A percentile compares a stretch with the other conserved stretches of the same genome.
phyloP scores from a whole-genome alignment of 2,797 vertebrate species.

The Enoplosus armatus region DNA sequence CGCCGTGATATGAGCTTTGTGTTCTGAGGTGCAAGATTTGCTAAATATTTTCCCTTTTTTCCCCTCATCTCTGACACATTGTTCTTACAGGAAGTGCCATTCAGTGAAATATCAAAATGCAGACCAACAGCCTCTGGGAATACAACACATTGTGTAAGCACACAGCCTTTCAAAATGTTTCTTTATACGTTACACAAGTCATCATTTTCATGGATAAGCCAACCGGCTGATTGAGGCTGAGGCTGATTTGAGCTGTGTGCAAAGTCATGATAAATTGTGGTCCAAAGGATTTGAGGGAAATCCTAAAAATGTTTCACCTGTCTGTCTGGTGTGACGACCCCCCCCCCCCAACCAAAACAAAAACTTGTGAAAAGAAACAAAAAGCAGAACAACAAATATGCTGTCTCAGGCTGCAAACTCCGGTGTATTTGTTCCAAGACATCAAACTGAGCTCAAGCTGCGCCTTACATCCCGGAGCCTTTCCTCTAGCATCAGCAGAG shows the following conservation, averaged over 20 bases:
- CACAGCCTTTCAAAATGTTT: not conserved
- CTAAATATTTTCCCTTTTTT: not conserved
- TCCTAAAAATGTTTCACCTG: slow-evolving; percentile 26
- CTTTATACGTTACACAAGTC: slow-evolving; percentile 4
- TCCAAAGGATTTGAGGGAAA: not conserved
- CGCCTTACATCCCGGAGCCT: slow-evolving; percentile 51
- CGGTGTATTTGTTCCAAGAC: slow-evolving; percentile 54
- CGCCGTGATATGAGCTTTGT: not conserved
- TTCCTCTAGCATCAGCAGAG: slow-evolving; percentile 77
- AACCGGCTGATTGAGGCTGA: not conserved
- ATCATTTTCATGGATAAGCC: not conserved
- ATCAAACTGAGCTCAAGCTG: slow-evolving; percentile 68
- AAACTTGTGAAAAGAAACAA: slow-evolving; percentile 36
- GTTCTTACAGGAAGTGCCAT: slow-evolving; percentile 5
- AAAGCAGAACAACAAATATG: slow-evolving; percentile 57
- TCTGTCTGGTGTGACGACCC: slow-evolving; percentile 11
- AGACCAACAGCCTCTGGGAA: slow-evolving; percentile 29
- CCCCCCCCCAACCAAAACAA: slow-evolving; percentile 10
- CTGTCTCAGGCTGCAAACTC: slow-evolving; percentile 59
- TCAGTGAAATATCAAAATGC: slow-evolving; percentile 19
- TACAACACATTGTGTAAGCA: slow-evolving; percentile 4
- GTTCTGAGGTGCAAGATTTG: slow-evolving; percentile 9
- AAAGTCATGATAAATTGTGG: slow-evolving; percentile 9
- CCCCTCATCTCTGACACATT: slow-evolving; percentile 7
- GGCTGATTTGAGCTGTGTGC: slow-evolving; percentile 12